A percentile compares a stretch with the other conserved stretches of the same genome.
Conservation (phyloP, 1,140 invertebrate genomes). For the Pseudomyrmex pallidus region DNA sequence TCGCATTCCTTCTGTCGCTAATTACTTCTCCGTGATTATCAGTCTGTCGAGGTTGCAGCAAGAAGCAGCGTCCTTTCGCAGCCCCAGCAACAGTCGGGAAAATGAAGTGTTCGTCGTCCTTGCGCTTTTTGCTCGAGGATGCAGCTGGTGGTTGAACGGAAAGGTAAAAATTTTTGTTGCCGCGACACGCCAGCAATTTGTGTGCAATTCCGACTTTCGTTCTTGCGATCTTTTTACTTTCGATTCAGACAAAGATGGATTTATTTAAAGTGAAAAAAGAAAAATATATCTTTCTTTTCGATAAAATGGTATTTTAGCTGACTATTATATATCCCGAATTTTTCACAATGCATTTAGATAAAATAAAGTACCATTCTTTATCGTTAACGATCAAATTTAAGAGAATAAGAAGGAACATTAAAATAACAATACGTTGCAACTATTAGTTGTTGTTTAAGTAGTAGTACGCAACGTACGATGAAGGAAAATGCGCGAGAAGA, state of each 20-base stretch:
- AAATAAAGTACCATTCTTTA: neutral
- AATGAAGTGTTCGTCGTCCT: conserved; percentile 46
- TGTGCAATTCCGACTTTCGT: conserved; percentile 22
- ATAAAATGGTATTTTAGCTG: neutral
- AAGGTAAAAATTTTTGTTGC: conserved; percentile 43
- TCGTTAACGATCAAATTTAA: neutral
- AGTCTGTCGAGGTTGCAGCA: conserved; percentile 45
- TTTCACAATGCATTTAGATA: too few relatives aligned
- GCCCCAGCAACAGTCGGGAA: conserved; percentile 17
- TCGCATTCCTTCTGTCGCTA: conserved; percentile 8
- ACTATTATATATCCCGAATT: too few relatives aligned
- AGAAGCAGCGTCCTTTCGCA: conserved; percentile 44
- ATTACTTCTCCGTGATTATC: conserved; percentile 50
- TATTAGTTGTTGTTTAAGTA: too few relatives aligned
- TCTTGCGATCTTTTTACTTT: conserved; percentile 15
- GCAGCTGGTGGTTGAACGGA: conserved; percentile 47
- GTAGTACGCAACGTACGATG: too few relatives aligned
- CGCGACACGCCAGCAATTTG: conserved; percentile 28
- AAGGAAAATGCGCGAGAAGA: too few relatives aligned
- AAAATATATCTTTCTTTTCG: neutral
- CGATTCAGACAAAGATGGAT: neutral
- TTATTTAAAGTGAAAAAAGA: neutral
- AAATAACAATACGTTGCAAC: too few relatives aligned
- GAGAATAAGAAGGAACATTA: neutral
- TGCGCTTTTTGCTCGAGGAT: conserved; percentile 36